Evolutionary conservation across 2,888 invertebrate genomes (phyloP).

Genomic region (Tachina fera): DNA sequence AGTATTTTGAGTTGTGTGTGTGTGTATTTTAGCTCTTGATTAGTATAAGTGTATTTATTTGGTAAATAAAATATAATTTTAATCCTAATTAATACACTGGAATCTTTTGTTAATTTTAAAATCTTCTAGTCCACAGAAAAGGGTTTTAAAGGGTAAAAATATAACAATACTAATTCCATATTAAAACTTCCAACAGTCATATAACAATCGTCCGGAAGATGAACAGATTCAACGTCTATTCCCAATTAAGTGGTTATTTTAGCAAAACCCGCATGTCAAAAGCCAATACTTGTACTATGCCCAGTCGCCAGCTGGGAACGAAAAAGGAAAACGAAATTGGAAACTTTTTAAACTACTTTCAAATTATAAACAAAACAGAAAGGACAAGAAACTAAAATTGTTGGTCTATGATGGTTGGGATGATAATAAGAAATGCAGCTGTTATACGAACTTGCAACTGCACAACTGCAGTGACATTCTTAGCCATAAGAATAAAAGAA

Average conservation of each 20-base stretch:
- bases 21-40: no score
- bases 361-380: conserved; percentile 33
- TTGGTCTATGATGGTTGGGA: conserved; percentile 46
- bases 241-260: neutral
- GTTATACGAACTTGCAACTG: conserved; percentile 56
- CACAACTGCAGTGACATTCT: conserved; percentile 49
- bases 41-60: no score
- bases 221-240: neutral
- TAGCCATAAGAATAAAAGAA: conserved; percentile 36
- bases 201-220: neutral
- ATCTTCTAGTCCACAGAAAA: no score
- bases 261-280: conserved; percentile 26
- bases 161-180: no score
- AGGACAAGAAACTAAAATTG: conserved; percentile 41
- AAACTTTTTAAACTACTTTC: conserved; percentile 54
- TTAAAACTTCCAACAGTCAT: no score
- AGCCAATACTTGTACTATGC: conserved; percentile 25
- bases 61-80: no score
- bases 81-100: no score
- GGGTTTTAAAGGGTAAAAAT: no score
- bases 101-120: no score
- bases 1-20: no score
- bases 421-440: conserved; percentile 65
- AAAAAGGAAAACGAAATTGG: conserved; percentile 22
- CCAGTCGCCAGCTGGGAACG: conserved; percentile 3